A percentile compares a stretch with the other conserved stretches of the same genome.
Conservation (phyloP, 2,888 invertebrate species). For the Acleris emargana region DNA sequence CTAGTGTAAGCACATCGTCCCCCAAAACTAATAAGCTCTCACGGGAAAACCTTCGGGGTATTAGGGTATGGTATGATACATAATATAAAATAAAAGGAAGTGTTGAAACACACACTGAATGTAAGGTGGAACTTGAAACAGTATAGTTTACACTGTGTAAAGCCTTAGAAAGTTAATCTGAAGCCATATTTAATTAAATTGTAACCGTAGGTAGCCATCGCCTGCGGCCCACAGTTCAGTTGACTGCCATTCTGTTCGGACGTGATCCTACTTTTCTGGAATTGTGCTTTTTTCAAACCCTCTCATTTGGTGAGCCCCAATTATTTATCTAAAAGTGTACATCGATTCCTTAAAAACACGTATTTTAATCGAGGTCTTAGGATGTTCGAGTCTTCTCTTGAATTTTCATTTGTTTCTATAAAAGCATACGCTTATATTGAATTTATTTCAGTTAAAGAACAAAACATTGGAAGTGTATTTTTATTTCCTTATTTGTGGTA, state of each 20-base stretch:
- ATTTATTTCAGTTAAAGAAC: neutral
- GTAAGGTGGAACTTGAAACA: conserved; percentile 69
- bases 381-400: neutral
- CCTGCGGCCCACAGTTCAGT: conserved; percentile 64
- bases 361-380: too few species aligned
- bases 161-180: conserved; percentile 78
- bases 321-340: neutral
- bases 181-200: conserved; percentile 84
- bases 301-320: conserved; percentile 5
- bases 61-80: neutral
- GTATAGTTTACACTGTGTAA: conserved; percentile 70
- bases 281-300: conserved; percentile 33
- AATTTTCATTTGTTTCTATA: neutral
- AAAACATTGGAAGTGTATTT: conserved; percentile 36
- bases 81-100: neutral
- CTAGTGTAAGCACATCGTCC: too few species aligned
- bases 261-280: conserved; percentile 46
- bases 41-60: neutral
- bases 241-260: conserved; percentile 58
- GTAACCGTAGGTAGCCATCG: conserved; percentile 65
- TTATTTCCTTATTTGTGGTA: conserved; percentile 42
- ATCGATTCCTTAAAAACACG: too few species aligned
- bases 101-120: conserved; percentile 6
- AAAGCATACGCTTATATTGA: neutral
- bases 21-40: neutral